Evolutionary conservation across 1,140 invertebrate species (phyloP).

Genomic region (Drosophila carrolli): DNA sequence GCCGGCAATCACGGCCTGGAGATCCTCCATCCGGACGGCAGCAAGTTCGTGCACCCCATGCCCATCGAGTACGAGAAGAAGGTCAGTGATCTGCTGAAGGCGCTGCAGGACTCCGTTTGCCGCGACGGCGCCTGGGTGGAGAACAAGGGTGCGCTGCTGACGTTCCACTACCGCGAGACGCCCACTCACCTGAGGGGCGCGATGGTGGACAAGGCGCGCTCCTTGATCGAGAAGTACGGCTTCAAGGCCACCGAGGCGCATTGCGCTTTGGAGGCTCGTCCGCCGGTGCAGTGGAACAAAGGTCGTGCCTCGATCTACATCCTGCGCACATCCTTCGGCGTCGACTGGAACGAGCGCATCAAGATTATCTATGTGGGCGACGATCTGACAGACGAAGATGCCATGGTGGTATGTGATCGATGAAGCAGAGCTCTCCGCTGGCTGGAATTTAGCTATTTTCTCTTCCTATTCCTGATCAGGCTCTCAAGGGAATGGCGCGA

Average conservation of each 20-base stretch:
- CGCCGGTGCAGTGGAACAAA: constrained; percentile 96
- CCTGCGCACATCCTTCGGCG: constrained; percentile 93
- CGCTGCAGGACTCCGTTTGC: constrained; percentile 93
- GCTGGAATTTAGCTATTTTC: background rate
- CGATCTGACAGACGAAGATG: constrained; percentile 95
- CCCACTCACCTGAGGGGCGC: constrained; percentile 88
- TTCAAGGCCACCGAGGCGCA: constrained; percentile 92
- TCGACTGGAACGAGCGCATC: constrained; percentile 96
- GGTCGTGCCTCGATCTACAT: constrained; percentile 95
- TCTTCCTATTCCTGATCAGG: constrained; percentile 84
- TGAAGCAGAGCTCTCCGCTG: background rate
- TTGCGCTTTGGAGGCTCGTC: constrained; percentile 94
- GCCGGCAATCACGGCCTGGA: constrained; percentile 95
- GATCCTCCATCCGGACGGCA: constrained; percentile 95
- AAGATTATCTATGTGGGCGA: constrained; percentile 96
- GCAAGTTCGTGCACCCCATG: constrained; percentile 95
- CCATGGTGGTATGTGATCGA: constrained; percentile 90
- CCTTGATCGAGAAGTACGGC: constrained; percentile 90
- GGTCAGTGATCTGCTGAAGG: constrained; percentile 91
- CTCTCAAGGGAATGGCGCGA: constrained; percentile 94
- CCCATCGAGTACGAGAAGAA: constrained; percentile 93
- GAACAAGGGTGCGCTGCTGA: constrained; percentile 94
- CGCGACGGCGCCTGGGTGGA: constrained; percentile 96
- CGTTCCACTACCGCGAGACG: constrained; percentile 95
- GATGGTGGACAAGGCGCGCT: constrained; percentile 89